Conservation (phyloP, 2,113 vertebrate species). For the Bubalus kerabau region DNA sequence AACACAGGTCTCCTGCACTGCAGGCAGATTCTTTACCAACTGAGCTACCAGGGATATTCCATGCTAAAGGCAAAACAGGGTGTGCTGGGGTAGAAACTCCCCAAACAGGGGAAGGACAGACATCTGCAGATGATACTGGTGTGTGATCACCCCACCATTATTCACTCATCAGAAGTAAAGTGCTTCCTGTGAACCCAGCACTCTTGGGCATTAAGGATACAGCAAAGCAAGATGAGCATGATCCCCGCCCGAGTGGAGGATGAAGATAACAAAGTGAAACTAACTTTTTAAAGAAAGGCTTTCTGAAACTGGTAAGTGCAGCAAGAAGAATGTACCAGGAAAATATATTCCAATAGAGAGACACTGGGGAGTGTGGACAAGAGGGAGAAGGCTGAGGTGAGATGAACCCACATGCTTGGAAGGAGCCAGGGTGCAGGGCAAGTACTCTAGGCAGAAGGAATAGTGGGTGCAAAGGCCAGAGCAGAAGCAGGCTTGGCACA, state of each 20-base stretch:
- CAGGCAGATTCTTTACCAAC: not conserved
- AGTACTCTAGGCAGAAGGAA: not conserved
- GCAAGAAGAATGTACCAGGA: not conserved
- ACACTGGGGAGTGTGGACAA: no score
- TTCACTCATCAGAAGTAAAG: not conserved
- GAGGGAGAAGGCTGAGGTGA: no score
- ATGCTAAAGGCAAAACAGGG: not conserved
- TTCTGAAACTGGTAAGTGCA: not conserved
- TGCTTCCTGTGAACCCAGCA: no score
- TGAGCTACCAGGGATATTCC: not conserved
- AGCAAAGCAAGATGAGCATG: not conserved
- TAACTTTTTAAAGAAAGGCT: not conserved
- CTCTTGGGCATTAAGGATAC: not conserved
- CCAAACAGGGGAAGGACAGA: not conserved
- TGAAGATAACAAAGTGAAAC: not conserved
- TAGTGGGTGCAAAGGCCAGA: not conserved
- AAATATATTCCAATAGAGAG: not conserved
- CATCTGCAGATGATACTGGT: accelerated
- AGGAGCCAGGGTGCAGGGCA: not conserved
- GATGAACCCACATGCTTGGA: not conserved
- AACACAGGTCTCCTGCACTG: not conserved
- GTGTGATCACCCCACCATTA: no score
- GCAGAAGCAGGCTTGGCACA: not conserved
- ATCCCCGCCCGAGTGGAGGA: not conserved
- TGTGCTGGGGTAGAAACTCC: not conserved